Conservation (phyloP, 1,140 invertebrate genomes). For the Artemia franciscana region DNA sequence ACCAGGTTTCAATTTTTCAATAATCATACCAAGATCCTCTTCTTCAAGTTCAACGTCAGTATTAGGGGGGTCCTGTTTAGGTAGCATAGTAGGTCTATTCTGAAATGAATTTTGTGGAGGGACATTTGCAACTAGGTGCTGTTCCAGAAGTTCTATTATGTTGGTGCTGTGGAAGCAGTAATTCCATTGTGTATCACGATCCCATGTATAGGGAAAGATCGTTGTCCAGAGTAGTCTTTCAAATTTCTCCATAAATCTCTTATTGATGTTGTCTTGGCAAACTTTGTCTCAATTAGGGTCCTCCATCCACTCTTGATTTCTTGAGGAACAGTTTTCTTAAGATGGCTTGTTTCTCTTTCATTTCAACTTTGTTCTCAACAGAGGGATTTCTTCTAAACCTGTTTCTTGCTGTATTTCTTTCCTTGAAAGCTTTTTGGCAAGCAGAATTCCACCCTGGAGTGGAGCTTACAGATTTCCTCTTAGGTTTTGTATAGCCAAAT, state of each 20-base stretch:
- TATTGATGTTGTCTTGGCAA: neutral
- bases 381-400: neutral
- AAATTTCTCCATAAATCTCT: neutral
- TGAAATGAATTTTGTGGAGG: neutral
- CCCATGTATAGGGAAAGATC: neutral
- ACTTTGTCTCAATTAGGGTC: neutral
- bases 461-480: neutral
- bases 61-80: neutral
- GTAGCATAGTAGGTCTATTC: neutral
- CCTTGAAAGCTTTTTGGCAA: neutral
- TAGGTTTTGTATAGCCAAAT: neutral
- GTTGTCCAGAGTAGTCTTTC: neutral
- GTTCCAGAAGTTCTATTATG: neutral
- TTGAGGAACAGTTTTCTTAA: neutral
- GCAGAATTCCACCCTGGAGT: neutral
- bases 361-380: neutral
- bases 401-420: neutral
- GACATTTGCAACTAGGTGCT: neutral
- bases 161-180: neutral
- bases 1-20: neutral
- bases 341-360: neutral
- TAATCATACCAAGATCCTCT: neutral
- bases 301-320: neutral
- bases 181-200: neutral
- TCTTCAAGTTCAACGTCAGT: neutral